Percentiles rank a stretch among this genome's conserved stretches.
Evolutionary conservation across 2,113 vertebrate species (phyloP).

Genomic region (Antechinus stuartii): DNA sequence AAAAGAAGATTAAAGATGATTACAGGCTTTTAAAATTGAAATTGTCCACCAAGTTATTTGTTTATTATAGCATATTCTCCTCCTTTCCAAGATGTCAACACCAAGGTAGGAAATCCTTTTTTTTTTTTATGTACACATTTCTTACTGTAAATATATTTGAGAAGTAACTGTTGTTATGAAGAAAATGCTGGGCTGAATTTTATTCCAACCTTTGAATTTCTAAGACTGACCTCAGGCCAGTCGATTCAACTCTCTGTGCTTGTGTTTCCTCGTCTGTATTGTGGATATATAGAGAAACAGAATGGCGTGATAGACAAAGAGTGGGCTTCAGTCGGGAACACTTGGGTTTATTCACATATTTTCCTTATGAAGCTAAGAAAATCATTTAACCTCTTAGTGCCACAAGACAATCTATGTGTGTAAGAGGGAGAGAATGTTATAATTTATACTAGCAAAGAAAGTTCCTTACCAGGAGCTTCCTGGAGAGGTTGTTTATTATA

Average conservation of each 20-base stretch:
- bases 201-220: background rate
- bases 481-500: no score
- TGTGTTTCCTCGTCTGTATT: background rate
- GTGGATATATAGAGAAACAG: background rate
- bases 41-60: background rate
- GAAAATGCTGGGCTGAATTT: background rate
- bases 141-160: background rate
- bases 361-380: background rate
- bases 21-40: background rate
- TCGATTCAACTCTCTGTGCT: background rate
- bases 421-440: background rate
- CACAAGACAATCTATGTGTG: background rate
- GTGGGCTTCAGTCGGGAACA: background rate
- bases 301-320: background rate
- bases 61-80: background rate
- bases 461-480: background rate
- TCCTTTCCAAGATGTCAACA: background rate
- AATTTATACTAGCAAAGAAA: background rate
- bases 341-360: background rate
- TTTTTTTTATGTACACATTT: background rate
- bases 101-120: background rate
- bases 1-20: background rate
- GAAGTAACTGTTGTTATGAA: background rate
- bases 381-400: background rate
- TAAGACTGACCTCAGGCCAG: background rate